phyloP scores from a whole-genome alignment of 1,140 invertebrate species.

The Phthorimaea operculella region DNA sequence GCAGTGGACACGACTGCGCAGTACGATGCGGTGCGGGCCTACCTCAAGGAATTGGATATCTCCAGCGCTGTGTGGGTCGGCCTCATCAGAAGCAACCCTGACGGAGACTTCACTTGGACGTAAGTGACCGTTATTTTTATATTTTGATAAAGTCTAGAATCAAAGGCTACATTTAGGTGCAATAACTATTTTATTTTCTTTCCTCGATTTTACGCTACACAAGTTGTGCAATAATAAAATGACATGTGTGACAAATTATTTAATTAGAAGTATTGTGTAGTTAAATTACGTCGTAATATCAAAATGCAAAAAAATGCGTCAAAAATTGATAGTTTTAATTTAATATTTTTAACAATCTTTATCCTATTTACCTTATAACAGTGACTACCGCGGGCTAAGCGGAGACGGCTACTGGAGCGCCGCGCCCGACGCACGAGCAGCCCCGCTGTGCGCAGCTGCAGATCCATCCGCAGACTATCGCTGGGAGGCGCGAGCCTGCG shows the following conservation, averaged over 20 bases:
- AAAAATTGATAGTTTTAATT: no score
- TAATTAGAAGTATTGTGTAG: no score
- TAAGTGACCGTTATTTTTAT: conserved; percentile 68
- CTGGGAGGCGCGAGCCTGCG: conserved; percentile 76
- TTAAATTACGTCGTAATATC: no score
- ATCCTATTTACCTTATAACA: no score
- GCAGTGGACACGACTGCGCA: conserved; percentile 79
- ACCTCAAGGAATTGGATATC: conserved; percentile 79
- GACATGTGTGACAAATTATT: no score
- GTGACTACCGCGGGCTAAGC: conserved; percentile 70
- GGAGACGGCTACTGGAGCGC: conserved; percentile 76
- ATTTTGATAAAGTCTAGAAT: no score
- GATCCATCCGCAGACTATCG: conserved; percentile 77
- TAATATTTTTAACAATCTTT: no score
- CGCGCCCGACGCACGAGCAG: conserved; percentile 47
- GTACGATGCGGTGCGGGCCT: conserved; percentile 78
- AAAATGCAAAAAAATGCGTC: no score
- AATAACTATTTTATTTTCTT: no score
- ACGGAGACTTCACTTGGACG: conserved; percentile 78
- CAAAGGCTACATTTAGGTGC: no score
- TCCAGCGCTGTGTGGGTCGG: conserved; percentile 79
- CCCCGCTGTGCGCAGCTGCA: conserved; percentile 74
- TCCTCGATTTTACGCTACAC: no score
- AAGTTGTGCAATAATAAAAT: no score
- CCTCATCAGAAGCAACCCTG: conserved; percentile 73